A percentile compares a stretch with the other conserved stretches of the same genome.
Conservation (phyloP, 2,888 invertebrate species). For the Xiphydria camelus region DNA sequence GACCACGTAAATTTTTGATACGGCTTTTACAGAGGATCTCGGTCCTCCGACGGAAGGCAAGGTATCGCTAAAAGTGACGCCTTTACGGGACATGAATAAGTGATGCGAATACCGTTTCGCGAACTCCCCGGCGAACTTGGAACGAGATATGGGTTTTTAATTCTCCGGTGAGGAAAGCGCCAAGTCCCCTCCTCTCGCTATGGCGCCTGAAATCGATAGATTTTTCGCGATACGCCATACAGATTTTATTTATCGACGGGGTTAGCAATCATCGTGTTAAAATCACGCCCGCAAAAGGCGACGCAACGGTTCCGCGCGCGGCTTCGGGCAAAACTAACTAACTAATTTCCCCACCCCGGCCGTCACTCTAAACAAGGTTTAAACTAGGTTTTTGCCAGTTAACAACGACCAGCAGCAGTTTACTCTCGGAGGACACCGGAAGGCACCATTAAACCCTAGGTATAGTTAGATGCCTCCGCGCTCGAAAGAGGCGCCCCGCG, state of each 20-base stretch:
- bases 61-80: neutral
- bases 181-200: too few species aligned
- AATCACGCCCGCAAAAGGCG: too few species aligned
- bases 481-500: constrained; percentile 22
- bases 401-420: constrained; percentile 31
- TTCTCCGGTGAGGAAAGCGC: too few species aligned
- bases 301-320: constrained; percentile 22
- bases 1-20: neutral
- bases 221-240: too few species aligned
- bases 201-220: too few species aligned
- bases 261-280: too few species aligned
- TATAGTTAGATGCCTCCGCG: constrained; percentile 25
- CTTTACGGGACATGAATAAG: neutral
- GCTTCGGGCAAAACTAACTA: constrained; percentile 44
- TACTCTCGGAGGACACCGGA: constrained; percentile 23
- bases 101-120: neutral
- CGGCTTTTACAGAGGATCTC: neutral
- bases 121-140: too few species aligned
- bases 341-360: constrained; percentile 38
- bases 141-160: too few species aligned
- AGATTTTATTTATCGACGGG: too few species aligned
- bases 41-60: neutral
- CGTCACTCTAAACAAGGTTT: constrained; percentile 36
- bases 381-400: constrained; percentile 46
- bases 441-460: constrained; percentile 37